Evolutionary conservation across 1,140 invertebrate genomes (phyloP).

Genomic region (Lordiphosa collinella): DNA sequence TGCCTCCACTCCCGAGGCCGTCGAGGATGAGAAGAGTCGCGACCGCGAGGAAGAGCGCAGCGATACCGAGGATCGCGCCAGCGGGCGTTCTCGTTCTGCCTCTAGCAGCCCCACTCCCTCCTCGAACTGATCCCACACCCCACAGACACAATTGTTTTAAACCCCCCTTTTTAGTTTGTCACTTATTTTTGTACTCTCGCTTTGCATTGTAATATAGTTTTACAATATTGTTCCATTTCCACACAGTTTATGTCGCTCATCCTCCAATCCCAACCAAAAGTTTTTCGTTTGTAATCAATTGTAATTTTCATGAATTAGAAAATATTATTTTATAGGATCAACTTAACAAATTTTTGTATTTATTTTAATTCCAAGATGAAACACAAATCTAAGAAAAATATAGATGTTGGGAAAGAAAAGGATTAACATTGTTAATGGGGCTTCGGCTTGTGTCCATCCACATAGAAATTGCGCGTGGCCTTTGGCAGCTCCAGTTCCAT

Average conservation of each 20-base stretch:
- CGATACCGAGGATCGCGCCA: conserved; percentile 52
- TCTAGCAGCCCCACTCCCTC: conserved; percentile 68
- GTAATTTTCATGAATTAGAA: conserved; percentile 56
- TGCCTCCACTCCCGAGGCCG: conserved; percentile 11
- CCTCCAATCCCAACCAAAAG: background rate
- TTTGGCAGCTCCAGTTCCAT: conserved; percentile 92
- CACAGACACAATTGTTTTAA: conserved; percentile 3
- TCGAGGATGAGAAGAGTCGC: conserved; percentile 62
- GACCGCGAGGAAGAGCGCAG: conserved; percentile 63
- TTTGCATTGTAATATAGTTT: conserved; percentile 63
- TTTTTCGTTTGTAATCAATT: conserved; percentile 12
- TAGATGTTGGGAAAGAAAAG: conserved; percentile 54
- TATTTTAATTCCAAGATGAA: conserved; percentile 67
- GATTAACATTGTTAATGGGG: conserved; percentile 85
- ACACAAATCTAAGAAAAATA: conserved; percentile 55
- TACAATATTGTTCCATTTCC: conserved; percentile 57
- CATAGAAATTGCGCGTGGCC: conserved; percentile 98
- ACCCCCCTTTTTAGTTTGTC: conserved; percentile 25
- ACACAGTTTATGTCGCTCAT: conserved; percentile 7
- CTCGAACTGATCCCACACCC: conserved; percentile 58
- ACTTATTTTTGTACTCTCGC: conserved; percentile 43
- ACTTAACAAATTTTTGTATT: conserved; percentile 62
- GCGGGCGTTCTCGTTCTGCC: conserved; percentile 44
- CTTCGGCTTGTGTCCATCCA: conserved; percentile 96
- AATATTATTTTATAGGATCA: conserved; percentile 71